phyloP scores from a whole-genome alignment of 2,888 invertebrate species.

The Cryptus viduatorius region DNA sequence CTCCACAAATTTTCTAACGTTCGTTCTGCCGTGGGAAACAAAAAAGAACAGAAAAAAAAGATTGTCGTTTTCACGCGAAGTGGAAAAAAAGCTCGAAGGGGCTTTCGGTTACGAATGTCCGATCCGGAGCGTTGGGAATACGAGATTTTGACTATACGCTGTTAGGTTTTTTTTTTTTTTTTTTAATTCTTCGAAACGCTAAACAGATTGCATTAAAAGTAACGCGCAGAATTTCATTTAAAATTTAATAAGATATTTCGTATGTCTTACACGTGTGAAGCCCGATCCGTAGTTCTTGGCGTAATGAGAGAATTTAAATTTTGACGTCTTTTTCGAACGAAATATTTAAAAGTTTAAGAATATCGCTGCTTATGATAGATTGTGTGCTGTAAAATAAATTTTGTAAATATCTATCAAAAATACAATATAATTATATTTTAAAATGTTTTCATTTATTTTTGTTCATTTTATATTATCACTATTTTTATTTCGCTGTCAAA shows the following conservation, averaged over 20 bases:
- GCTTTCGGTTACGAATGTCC: conserved; percentile 28
- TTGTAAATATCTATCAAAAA: too few species aligned
- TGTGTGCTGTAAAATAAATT: too few species aligned
- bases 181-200: background rate
- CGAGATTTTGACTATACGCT: conserved; percentile 31
- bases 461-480: too few species aligned
- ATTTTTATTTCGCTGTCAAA: too few species aligned
- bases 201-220: background rate
- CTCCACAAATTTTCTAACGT: conserved; percentile 54
- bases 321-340: too few species aligned
- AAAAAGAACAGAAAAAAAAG: conserved; percentile 37
- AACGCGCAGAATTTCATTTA: background rate
- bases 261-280: background rate
- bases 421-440: too few species aligned
- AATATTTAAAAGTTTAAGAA: too few species aligned
- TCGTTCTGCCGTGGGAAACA: conserved; percentile 41
- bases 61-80: background rate
- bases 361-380: too few species aligned
- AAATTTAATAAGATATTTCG: background rate
- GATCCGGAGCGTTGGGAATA: conserved; percentile 27
- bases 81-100: conserved; percentile 20
- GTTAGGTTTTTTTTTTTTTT: background rate
- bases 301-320: too few species aligned
- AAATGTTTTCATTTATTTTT: too few species aligned
- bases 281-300: too few species aligned